Evolutionary conservation across 1,140 invertebrate genomes (phyloP), one percentile per base, ranked within the genome.

Genomic region (Nasonia vitripennis): DNA sequence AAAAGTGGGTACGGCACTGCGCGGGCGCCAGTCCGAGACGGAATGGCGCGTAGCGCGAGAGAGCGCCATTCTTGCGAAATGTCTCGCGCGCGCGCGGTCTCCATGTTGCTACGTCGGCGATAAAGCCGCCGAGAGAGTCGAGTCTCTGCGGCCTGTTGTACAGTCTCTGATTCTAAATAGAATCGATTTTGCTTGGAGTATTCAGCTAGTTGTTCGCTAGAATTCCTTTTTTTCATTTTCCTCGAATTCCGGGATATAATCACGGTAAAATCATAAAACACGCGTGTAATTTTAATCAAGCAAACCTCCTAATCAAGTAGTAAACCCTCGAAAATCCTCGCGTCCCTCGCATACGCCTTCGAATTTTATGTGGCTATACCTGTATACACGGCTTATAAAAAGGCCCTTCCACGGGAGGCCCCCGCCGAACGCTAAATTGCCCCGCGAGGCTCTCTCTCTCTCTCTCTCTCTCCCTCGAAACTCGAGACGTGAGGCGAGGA

Each of bases 31-130:
- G 70, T 34, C 17, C 12, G n/a, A 73, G 83, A 73, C 83, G 77
- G 77, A 84, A 79, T 73, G 83, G 83, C 68, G 77, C 82, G 37
- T 17, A 45, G 74, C 20, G 1, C 55, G 17, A 23, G 20, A 82
- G 78, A 23, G 82, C 75, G 83, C 83, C 83, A 84, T 84, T 78
- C 83, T 84, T 84, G 83, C 77, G 83, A 84, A 84, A 84, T 62
- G 23, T 83, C 70, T 62, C 4, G 70, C 48, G 45, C 11, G 45
- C 71, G 70, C 11, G 48, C 71, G 71, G 81, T 75, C 45, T 82
- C 74, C 55, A 78, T 83, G 81, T 83, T 83, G 81, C 74, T 37
- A 83, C 55, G 86, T 62, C 34, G 68, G 37, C 75, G 80, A 87
- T 85, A 78, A 88, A 87, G 85, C 85, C 78, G 85, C 85, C 78